Percentiles rank a stretch among this genome's conserved stretches.
These are phyloP conservation scores for Drymonia ruficornis DNA, from an alignment of 2,888 invertebrate genomes.

Conservation along the genomic window DNA sequence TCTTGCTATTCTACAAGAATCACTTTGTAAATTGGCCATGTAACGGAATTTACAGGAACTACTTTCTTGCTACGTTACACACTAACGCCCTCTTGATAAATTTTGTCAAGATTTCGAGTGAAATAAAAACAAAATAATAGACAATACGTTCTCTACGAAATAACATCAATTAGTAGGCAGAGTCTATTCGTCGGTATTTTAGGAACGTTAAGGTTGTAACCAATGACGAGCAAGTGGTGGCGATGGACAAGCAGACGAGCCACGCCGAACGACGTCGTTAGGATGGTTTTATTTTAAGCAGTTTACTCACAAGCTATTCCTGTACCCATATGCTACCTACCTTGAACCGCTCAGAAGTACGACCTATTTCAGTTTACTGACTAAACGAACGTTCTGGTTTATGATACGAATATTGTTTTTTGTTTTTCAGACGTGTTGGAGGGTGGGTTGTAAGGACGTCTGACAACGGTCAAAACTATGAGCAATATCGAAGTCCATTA, in stretches of 20 bases:
- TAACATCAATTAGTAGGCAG: neutral
- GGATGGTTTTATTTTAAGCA: slow-evolving; percentile 65
- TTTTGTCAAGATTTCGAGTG: neutral
- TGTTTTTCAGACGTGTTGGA: slow-evolving; percentile 16
- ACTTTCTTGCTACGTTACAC: neutral
- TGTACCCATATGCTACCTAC: slow-evolving; percentile 62
- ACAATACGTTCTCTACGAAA: too few relatives aligned
- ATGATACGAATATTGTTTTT: slow-evolving; percentile 37
- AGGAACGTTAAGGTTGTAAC: slow-evolving; percentile 10
- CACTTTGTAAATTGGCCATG: neutral
- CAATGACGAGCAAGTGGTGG: slow-evolving; percentile 14
- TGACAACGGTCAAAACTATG: neutral
- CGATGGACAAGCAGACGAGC: slow-evolving; percentile 20
- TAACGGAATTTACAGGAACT: neutral
- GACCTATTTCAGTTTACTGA: slow-evolving; percentile 72
- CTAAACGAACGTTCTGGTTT: slow-evolving; percentile 60
- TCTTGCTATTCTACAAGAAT: too few relatives aligned
- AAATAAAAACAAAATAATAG: too few relatives aligned
- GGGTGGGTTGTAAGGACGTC: slow-evolving; percentile 30
- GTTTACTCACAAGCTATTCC: slow-evolving; percentile 73
- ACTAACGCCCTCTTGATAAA: neutral
- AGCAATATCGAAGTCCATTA: neutral
- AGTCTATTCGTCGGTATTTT: slow-evolving; percentile 4
- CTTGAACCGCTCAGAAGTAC: slow-evolving; percentile 75
- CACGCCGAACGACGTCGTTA: slow-evolving; percentile 49